Evolutionary conservation across 2,113 vertebrate genomes (phyloP).

Genomic region (Megaceryle torquata): DNA sequence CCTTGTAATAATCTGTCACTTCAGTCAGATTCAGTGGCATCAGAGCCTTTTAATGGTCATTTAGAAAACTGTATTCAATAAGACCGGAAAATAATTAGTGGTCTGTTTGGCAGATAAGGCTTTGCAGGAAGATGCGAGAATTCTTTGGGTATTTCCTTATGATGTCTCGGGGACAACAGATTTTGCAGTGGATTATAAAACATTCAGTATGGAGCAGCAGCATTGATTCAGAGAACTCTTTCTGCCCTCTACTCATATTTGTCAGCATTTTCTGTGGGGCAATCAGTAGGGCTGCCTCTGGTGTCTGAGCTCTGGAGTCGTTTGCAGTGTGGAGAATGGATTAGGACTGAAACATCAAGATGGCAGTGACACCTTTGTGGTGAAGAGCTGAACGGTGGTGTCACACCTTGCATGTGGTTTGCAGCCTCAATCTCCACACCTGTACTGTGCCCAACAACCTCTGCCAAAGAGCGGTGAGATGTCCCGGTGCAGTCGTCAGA

Average conservation of each 20-base stretch:
- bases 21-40: neutral
- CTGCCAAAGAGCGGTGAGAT: neutral
- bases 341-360: neutral
- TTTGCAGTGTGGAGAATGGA: neutral
- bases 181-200: neutral
- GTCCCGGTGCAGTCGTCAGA: neutral
- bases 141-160: neutral
- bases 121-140: conserved; percentile 14
- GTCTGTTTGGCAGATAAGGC: conserved; percentile 26
- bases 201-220: neutral
- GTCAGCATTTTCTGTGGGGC: neutral
- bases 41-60: neutral
- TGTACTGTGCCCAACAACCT: neutral
- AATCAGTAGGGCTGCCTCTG: neutral
- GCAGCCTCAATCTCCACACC: neutral
- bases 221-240: neutral
- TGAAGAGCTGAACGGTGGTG: neutral
- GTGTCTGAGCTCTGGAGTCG: neutral
- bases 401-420: neutral
- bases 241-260: neutral
- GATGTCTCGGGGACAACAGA: neutral
- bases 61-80: conserved; percentile 36
- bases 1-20: conserved; percentile 52
- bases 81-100: conserved; percentile 32
- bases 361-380: neutral